Evolutionary conservation across 2,888 invertebrate species (phyloP), one percentile per base, ranked within the genome.

Genomic region (Hydriomena furcata): DNA sequence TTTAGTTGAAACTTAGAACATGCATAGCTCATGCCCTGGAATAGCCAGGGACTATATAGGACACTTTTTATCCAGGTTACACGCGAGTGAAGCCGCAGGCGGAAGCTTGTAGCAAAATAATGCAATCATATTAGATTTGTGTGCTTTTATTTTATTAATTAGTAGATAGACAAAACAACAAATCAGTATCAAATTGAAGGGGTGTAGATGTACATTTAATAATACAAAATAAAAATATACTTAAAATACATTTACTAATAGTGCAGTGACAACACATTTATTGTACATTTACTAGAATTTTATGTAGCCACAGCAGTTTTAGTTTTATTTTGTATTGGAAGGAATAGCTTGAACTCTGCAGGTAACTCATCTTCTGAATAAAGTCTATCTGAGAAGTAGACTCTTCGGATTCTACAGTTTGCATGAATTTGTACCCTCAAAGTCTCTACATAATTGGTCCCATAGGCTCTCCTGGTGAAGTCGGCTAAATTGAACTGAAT

Each of bases 401-500:
- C 96, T 84, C 98, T 92, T 68, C 98, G 92, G 57, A 99, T 95
- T 65, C 98, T 92, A 76, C 98, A 98, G 84, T 99, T 99, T 28
- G 98, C 98, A 87, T 99, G 98, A 65, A 99, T 96, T 92, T 98
- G 95, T 51, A 99, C 95, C 67, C 98, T 91, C 32, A 93, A 91
- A 1, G 98, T 98, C 86, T 98, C 98, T 45, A 98, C 95, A 84
- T 98, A 98, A 82, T 96, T 97, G 7, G 98, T 98, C n/a, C 98
- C 98, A 76, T 99, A 99, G 0, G 98, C 98, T 69, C 98, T 91
- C 63, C 96, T 92, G 5, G 97, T 98, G 80, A 98, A 98, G 84
- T 99, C 98, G 2, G 97, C 96, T 58, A 99, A 91, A 85, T 99
- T 98, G 79, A 99, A 98, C 80, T 98, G 98, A 63, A 99, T 97